These are phyloP conservation scores for Phoxinus phoxinus DNA, from an alignment of 2,113 vertebrate species.

Conservation along the genomic window DNA sequence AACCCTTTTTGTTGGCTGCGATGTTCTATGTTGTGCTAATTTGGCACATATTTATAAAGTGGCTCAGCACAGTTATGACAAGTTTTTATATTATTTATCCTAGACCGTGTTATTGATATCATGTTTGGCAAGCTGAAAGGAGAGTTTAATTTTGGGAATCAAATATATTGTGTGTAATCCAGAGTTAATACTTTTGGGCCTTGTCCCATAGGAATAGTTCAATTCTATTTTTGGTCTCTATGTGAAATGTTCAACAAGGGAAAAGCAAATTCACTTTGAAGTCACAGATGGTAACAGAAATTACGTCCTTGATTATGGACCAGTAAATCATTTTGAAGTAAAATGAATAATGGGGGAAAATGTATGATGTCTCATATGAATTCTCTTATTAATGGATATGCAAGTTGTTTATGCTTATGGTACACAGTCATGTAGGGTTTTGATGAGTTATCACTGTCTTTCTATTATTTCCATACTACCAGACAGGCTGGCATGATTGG, in stretches of 20 bases:
- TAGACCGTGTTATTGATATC: constrained; percentile 3
- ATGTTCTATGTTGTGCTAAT: background rate
- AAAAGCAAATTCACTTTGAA: constrained; percentile 10
- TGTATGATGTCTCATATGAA: background rate
- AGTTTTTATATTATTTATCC: background rate
- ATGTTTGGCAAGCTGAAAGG: constrained; percentile 11
- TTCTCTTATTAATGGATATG: background rate
- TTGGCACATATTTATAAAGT: constrained; percentile 18
- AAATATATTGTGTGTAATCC: constrained; percentile 11
- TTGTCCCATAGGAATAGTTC: constrained; percentile 31
- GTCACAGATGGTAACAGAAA: constrained; percentile 22
- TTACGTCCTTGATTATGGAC: background rate
- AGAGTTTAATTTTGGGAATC: constrained; percentile 10
- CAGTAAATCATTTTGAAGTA: background rate
- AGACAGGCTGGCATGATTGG: constrained; percentile 19
- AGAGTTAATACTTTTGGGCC: background rate
- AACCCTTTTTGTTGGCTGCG: background rate
- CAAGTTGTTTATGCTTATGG: background rate
- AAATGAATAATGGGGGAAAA: background rate
- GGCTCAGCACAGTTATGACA: background rate
- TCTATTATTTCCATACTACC: constrained; percentile 33
- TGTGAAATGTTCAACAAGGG: constrained; percentile 21
- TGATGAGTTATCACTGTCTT: background rate
- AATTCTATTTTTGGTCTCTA: constrained; percentile 34
- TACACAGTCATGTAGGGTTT: background rate